Conservation (phyloP, 1,140 invertebrate species). For the Xylocopa sonorina region DNA sequence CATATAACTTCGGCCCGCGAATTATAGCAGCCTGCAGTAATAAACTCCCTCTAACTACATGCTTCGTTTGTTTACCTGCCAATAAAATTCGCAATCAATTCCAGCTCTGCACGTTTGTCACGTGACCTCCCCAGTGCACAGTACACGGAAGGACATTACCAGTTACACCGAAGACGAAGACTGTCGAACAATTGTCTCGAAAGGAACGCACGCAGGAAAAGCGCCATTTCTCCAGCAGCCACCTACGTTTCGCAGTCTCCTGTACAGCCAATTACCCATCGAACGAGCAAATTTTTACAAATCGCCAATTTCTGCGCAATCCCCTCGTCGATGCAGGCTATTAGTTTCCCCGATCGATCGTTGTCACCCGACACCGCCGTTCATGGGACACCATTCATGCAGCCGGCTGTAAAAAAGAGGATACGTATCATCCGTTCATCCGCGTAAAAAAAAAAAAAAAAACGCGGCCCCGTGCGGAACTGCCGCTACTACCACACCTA, state of each 20-base stretch:
- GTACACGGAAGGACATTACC: no score
- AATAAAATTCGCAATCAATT: background rate
- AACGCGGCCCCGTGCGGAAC: constrained; percentile 19
- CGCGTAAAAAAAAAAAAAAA: constrained; percentile 15
- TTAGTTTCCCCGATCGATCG: constrained; percentile 40
- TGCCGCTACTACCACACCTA: background rate
- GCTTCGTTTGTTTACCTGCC: background rate
- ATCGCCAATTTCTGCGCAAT: constrained; percentile 18
- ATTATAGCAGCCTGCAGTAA: constrained; percentile 16
- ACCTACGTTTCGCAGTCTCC: background rate
- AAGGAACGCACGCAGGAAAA: background rate
- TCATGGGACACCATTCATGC: constrained; percentile 41
- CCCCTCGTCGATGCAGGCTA: constrained; percentile 26
- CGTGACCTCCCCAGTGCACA: no score
- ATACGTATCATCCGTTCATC: constrained; percentile 47
- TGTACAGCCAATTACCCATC: background rate
- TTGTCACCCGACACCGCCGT: constrained; percentile 42
- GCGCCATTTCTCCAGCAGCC: no score
- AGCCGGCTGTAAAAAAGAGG: constrained; percentile 45
- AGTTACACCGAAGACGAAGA: no score
- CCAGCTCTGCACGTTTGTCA: no score
- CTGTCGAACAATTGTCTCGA: no score
- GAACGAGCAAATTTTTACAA: background rate
- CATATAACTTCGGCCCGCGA: background rate
- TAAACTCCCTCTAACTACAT: background rate